These are phyloP conservation scores for Drosophila pseudotakahashii DNA, from an alignment of 2,888 invertebrate species.

Conservation along the genomic window DNA sequence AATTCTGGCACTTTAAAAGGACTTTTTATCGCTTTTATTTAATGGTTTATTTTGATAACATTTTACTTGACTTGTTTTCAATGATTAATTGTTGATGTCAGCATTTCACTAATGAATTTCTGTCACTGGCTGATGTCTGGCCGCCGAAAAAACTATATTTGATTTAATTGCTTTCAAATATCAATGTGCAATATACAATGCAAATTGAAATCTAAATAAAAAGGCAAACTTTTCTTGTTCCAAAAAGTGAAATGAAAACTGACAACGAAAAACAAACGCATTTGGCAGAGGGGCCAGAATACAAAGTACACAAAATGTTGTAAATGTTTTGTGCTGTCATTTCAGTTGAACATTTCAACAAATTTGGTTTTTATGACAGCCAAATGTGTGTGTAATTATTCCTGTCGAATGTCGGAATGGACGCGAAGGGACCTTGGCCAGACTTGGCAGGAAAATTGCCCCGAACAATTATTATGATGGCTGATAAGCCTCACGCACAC, in stretches of 20 bases:
- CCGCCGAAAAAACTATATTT: not conserved
- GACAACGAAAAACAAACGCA: slow-evolving; percentile 11
- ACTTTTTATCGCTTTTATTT: not conserved
- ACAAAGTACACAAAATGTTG: slow-evolving; percentile 18
- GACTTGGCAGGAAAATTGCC: slow-evolving; percentile 66
- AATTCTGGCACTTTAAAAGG: not conserved
- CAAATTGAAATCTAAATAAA: slow-evolving; percentile 9
- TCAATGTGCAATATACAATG: not conserved
- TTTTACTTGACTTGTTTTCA: no score
- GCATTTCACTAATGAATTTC: not conserved
- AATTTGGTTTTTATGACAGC: slow-evolving; percentile 74
- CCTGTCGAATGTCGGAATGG: slow-evolving; percentile 49
- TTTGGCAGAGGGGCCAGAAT: not conserved
- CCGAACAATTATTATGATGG: slow-evolving; percentile 78
- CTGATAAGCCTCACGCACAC: slow-evolving; percentile 63
- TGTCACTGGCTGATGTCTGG: not conserved
- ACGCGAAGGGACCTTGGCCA: slow-evolving; percentile 34
- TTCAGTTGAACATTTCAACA: slow-evolving; percentile 54
- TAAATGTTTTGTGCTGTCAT: slow-evolving; percentile 39
- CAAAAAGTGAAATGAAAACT: slow-evolving; percentile 4
- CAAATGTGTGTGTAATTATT: slow-evolving; percentile 77
- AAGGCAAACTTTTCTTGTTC: not conserved
- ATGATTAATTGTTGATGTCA: slow-evolving; percentile 3
- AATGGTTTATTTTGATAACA: not conserved
- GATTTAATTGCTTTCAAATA: not conserved